A percentile compares a stretch with the other conserved stretches of the same genome.
These are phyloP conservation scores for Doryteuthis pealeii DNA, from an alignment of 1,140 invertebrate species.

Conservation along the genomic window DNA sequence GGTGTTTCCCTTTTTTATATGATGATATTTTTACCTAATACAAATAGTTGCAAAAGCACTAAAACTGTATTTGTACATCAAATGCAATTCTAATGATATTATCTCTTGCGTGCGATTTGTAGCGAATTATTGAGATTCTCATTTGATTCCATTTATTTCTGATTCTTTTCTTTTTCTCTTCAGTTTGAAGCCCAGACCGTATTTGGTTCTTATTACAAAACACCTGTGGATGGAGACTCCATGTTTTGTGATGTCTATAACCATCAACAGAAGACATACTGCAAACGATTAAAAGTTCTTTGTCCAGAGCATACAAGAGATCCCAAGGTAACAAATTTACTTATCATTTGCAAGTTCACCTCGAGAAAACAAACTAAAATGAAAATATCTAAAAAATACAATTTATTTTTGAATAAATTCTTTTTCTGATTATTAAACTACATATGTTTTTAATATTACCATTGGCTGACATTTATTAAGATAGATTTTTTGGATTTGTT, in stretches of 20 bases:
- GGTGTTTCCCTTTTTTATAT: no score
- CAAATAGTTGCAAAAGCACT: no score
- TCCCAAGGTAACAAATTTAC: slow-evolving; percentile 76
- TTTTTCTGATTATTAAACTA: no score
- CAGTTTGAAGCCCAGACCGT: slow-evolving; percentile 95
- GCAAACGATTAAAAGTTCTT: slow-evolving; percentile 90
- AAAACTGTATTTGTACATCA: no score
- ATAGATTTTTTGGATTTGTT: no score
- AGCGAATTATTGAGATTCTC: neutral
- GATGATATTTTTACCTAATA: no score
- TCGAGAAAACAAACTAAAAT: no score
- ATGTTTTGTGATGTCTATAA: slow-evolving; percentile 99
- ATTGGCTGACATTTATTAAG: no score
- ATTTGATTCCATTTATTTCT: neutral
- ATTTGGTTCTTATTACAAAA: slow-evolving; percentile 92
- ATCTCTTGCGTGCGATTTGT: neutral
- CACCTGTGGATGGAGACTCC: slow-evolving; percentile 88
- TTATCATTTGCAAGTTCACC: slow-evolving; percentile 23
- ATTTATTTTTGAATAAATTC: no score
- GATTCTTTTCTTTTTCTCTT: slow-evolving; percentile 42
- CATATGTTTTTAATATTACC: no score
- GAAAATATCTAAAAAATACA: no score
- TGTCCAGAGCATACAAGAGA: slow-evolving; percentile 99
- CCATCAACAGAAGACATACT: slow-evolving; percentile 86
- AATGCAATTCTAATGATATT: no score